Percentiles rank a stretch among this genome's conserved stretches.
Conservation (phyloP, 2,113 vertebrate genomes). For the Festucalex cinctus region DNA sequence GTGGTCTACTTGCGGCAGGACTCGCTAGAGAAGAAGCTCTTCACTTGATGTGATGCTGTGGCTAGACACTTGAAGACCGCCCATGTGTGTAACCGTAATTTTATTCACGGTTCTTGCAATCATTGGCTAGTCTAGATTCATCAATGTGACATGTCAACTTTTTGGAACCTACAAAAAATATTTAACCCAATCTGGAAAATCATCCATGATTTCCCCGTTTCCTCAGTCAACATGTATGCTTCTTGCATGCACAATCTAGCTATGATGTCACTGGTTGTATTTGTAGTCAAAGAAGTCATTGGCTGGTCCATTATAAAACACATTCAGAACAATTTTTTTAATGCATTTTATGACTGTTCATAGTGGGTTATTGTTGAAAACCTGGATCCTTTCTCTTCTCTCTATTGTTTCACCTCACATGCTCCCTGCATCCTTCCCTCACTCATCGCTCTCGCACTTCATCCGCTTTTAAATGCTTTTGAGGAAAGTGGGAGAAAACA, state of each 20-base stretch:
- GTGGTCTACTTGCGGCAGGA: too few relatives aligned
- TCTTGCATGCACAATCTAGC: too few relatives aligned
- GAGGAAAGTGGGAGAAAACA: constrained; percentile 16
- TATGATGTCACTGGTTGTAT: too few relatives aligned
- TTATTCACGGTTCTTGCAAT: background rate
- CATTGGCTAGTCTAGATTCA: background rate
- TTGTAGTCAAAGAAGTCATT: too few relatives aligned
- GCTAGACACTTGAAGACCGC: too few relatives aligned
- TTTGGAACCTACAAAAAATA: background rate
- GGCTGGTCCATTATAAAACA: too few relatives aligned
- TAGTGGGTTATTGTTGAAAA: background rate
- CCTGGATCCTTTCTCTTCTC: background rate
- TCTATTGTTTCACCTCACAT: background rate
- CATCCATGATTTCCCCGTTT: too few relatives aligned
- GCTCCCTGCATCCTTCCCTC: background rate
- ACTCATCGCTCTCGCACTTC: background rate
- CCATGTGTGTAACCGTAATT: background rate
- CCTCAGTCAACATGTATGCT: too few relatives aligned
- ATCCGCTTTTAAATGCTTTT: constrained; percentile 21
- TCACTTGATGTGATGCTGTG: too few relatives aligned
- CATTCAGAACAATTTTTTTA: too few relatives aligned
- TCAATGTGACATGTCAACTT: background rate
- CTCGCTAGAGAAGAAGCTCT: too few relatives aligned
- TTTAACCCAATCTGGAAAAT: too few relatives aligned
- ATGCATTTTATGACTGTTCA: background rate